These are phyloP conservation scores for Drosophila bipectinata DNA, from an alignment of 1,140 invertebrate genomes.

Conservation along the genomic window DNA sequence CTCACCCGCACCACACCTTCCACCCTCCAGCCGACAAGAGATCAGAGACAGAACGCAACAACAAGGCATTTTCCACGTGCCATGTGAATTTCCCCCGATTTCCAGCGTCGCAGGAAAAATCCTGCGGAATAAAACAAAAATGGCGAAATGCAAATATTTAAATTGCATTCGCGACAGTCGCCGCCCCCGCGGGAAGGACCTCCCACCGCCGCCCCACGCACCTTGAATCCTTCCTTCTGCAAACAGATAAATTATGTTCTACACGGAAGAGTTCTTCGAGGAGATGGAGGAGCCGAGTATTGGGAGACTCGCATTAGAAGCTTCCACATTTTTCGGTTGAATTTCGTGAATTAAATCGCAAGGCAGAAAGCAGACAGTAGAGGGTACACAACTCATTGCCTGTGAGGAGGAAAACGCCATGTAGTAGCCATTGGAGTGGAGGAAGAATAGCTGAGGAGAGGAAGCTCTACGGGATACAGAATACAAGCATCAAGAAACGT, in stretches of 20 bases:
- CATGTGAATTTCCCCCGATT: conserved; percentile 54
- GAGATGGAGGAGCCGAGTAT: no score
- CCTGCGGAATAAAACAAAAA: conserved; percentile 37
- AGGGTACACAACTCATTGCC: conserved; percentile 22
- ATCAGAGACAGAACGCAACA: background rate
- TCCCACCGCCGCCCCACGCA: conserved; percentile 9
- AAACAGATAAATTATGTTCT: conserved; percentile 81
- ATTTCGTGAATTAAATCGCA: no score
- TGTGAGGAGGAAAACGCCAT: background rate
- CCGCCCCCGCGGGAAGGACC: background rate
- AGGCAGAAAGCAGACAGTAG: conserved; percentile 19
- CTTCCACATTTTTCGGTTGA: background rate
- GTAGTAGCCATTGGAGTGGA: conserved; percentile 6
- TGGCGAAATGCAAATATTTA: conserved; percentile 75
- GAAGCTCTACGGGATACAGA: background rate
- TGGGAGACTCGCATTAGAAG: no score
- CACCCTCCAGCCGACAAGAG: background rate
- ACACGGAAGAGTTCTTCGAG: conserved; percentile 48
- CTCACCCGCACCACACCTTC: background rate
- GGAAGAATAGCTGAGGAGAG: background rate
- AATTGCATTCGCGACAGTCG: conserved; percentile 73
- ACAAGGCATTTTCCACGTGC: conserved; percentile 61
- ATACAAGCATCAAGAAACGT: conserved; percentile 51
- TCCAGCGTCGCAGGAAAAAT: conserved; percentile 31
- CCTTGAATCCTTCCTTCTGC: conserved; percentile 77